Evolutionary conservation across 2,113 vertebrate genomes (phyloP).

Genomic region (Diglossa brunneiventris): DNA sequence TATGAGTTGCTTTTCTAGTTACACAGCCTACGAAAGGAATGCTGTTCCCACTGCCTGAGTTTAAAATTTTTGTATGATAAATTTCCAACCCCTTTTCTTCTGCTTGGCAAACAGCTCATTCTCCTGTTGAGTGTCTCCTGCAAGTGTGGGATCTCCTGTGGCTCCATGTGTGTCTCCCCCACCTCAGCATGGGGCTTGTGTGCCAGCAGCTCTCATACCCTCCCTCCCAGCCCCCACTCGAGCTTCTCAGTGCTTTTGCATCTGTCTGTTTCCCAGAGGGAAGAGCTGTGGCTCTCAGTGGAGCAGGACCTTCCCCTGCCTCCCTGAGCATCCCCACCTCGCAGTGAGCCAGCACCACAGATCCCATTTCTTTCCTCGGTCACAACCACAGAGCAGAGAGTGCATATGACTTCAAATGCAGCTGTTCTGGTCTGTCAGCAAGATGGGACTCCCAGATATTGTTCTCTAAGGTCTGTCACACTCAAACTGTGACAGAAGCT

Average conservation of each 20-base stretch:
- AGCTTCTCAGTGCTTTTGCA: background rate
- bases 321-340: background rate
- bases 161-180: background rate
- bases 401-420: background rate
- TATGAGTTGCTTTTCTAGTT: constrained; percentile 11
- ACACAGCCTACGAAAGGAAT: background rate
- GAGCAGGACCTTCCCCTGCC: background rate
- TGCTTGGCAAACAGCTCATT: background rate
- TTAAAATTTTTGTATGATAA: background rate
- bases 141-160: background rate
- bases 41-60: background rate
- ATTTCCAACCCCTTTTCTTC: background rate
- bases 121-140: background rate
- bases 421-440: background rate
- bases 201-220: background rate
- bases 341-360: background rate
- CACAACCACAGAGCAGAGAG: background rate
- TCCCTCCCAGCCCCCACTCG: background rate
- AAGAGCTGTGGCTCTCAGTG: background rate
- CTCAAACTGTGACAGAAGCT: background rate
- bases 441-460: background rate
- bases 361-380: background rate
- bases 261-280: background rate
- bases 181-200: background rate
- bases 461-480: background rate